These are phyloP conservation scores for Phania funesta DNA, from an alignment of 2,888 invertebrate species.

Conservation along the genomic window DNA sequence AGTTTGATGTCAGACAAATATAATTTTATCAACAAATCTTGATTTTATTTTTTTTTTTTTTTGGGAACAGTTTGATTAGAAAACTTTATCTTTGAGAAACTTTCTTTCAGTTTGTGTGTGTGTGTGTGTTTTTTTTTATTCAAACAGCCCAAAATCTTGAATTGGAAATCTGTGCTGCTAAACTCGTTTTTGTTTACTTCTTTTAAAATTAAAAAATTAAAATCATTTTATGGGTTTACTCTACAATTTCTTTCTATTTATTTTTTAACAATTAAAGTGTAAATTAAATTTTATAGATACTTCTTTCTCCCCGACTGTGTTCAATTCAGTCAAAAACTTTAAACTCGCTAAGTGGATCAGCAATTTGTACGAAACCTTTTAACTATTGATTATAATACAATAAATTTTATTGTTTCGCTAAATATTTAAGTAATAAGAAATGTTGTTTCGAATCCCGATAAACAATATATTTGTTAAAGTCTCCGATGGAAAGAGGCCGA, in stretches of 20 bases:
- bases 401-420: conserved; percentile 40
- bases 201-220: background rate
- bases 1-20: conserved; percentile 8
- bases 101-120: conserved; percentile 33
- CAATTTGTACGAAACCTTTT: conserved; percentile 2
- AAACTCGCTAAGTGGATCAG: conserved; percentile 22
- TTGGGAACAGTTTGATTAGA: conserved; percentile 4
- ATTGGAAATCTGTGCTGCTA: no score
- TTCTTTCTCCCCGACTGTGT: conserved; percentile 2
- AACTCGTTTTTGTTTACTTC: background rate
- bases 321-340: background rate
- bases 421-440: conserved; percentile 17
- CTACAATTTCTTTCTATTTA: conserved; percentile 3
- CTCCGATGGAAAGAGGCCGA: no score
- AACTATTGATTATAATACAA: conserved; percentile 7
- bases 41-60: background rate
- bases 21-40: conserved; percentile 12
- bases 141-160: background rate
- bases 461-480: no score
- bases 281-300: conserved; percentile 53
- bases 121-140: background rate
- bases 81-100: conserved; percentile 8
- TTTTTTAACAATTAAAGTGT: conserved; percentile 35
- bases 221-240: background rate
- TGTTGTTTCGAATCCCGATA: no score